phyloP scores from a whole-genome alignment of 2,888 invertebrate genomes.

The Idaea biselata region DNA sequence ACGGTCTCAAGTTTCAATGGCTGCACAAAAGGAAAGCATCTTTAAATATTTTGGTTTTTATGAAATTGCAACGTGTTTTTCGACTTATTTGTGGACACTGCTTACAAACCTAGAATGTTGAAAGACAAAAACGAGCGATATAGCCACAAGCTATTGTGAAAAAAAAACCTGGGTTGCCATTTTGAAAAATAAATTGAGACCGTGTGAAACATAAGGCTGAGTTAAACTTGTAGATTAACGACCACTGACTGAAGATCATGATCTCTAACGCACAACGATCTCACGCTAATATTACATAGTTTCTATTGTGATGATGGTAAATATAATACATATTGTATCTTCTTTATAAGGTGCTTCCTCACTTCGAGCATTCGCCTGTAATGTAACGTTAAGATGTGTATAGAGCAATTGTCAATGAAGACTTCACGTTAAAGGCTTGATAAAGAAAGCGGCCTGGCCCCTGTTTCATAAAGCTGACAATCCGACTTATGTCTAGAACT shows the following conservation, averaged over 20 bases:
- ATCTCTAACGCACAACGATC: slow-evolving; percentile 71
- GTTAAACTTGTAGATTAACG: slow-evolving; percentile 17
- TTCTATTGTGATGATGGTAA: slow-evolving; percentile 37
- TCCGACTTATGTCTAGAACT: too few relatives aligned
- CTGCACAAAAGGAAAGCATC: neutral
- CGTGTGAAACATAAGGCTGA: slow-evolving; percentile 9
- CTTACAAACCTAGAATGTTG: too few relatives aligned
- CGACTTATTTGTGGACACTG: too few relatives aligned
- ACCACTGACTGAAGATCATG: slow-evolving; percentile 65
- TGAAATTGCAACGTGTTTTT: neutral
- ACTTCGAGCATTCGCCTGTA: too few relatives aligned
- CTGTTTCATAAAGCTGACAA: too few relatives aligned
- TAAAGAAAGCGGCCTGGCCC: too few relatives aligned
- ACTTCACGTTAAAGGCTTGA: too few relatives aligned
- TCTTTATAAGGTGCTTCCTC: too few relatives aligned
- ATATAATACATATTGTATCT: neutral
- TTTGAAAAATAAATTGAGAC: neutral
- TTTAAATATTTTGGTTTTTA: neutral
- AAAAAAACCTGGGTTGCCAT: neutral
- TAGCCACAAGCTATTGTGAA: too few relatives aligned
- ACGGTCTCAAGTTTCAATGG: slow-evolving; percentile 18
- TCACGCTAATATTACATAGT: slow-evolving; percentile 55
- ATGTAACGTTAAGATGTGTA: too few relatives aligned
- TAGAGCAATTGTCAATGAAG: too few relatives aligned
- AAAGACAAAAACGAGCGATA: too few relatives aligned